Evolutionary conservation across 2,797 vertebrate species (phyloP).

Genomic region (Hippocampus kuda): DNA sequence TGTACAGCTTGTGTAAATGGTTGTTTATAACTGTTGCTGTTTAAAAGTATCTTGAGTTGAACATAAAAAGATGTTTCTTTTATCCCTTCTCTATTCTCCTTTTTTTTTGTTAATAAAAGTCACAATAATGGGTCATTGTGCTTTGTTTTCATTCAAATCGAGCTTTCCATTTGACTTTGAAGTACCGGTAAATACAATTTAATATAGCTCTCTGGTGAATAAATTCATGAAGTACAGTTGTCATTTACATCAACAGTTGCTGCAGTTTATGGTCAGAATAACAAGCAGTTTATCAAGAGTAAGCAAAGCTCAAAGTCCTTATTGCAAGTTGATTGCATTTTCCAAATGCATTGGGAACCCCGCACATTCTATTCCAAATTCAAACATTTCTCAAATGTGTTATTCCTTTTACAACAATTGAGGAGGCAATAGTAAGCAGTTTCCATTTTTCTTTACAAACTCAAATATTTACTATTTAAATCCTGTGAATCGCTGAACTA

Average conservation of each 20-base stretch:
- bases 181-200: neutral
- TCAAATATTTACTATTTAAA: too few relatives aligned
- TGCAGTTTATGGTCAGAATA: neutral
- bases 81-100: conserved; percentile 54
- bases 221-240: neutral
- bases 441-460: too few relatives aligned
- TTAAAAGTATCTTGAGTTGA: conserved; percentile 62
- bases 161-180: neutral
- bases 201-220: neutral
- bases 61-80: conserved; percentile 66
- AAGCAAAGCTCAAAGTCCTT: too few relatives aligned
- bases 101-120: conserved; percentile 64
- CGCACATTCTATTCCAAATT: too few relatives aligned
- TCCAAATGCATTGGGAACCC: too few relatives aligned
- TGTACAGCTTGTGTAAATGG: conserved; percentile 76
- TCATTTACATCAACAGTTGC: neutral
- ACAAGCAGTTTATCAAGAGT: neutral
- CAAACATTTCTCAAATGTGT: too few relatives aligned
- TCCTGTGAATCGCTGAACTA: too few relatives aligned
- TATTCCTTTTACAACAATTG: too few relatives aligned
- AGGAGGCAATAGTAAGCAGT: too few relatives aligned
- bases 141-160: neutral
- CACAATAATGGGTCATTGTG: conserved; percentile 47
- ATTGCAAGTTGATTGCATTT: too few relatives aligned
- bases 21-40: conserved; percentile 71